Evolutionary conservation across 2,888 invertebrate genomes (phyloP).

Genomic region (Sarcophaga subvicina): DNA sequence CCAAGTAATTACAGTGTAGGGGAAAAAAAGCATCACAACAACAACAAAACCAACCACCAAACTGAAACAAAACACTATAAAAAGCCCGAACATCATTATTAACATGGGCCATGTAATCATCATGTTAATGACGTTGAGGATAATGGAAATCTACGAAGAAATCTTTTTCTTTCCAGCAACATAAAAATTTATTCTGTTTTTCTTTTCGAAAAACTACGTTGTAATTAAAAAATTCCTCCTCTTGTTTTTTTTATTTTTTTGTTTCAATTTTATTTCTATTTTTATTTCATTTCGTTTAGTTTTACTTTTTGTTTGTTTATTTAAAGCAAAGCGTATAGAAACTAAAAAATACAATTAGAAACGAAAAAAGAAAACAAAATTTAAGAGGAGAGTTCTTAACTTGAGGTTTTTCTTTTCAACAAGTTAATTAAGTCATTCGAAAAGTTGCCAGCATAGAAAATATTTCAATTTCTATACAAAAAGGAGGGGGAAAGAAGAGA

Average conservation of each 20-base stretch:
- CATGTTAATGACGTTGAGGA: slow-evolving; percentile 45
- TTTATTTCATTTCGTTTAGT: neutral
- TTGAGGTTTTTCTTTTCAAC: slow-evolving; percentile 45
- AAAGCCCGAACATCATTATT: slow-evolving; percentile 25
- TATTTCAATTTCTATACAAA: slow-evolving; percentile 3
- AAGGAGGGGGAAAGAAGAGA: neutral
- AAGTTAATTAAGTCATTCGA: slow-evolving; percentile 62
- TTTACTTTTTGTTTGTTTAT: slow-evolving; percentile 31
- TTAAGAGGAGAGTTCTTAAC: slow-evolving; percentile 42
- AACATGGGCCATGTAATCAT: slow-evolving; percentile 27
- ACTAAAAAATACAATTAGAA: neutral
- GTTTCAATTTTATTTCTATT: slow-evolving; percentile 20
- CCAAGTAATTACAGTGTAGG: slow-evolving; percentile 56
- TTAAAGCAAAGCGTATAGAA: neutral
- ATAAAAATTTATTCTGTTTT: slow-evolving; percentile 1
- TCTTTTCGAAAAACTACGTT: slow-evolving; percentile 10
- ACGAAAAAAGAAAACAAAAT: neutral
- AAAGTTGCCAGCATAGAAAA: slow-evolving; percentile 20
- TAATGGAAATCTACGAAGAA: slow-evolving; percentile 32
- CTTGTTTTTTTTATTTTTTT: neutral
- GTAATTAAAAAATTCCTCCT: neutral
- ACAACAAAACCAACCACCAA: slow-evolving; percentile 62
- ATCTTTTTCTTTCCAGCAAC: slow-evolving; percentile 31
- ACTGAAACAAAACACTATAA: slow-evolving; percentile 11
- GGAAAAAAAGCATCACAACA: slow-evolving; percentile 40